These are phyloP conservation scores for Bombus balteatus DNA, from an alignment of 1,140 invertebrate genomes.

Conservation along the genomic window DNA sequence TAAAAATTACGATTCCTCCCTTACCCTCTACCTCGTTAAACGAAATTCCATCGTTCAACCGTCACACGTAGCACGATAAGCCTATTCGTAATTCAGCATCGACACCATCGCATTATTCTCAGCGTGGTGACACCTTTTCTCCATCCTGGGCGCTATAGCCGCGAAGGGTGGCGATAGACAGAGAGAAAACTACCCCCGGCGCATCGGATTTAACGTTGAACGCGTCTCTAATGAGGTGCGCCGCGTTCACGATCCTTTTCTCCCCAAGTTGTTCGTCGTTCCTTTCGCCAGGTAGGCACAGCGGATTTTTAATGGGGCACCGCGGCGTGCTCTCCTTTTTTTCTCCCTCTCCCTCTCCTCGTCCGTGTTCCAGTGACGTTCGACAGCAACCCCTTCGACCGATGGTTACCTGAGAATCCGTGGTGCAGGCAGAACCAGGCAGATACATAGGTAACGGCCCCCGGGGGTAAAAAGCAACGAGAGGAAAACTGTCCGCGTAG, in stretches of 20 bases:
- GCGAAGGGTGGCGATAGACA: neutral
- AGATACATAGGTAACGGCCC: slow-evolving; percentile 50
- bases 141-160: slow-evolving; percentile 13
- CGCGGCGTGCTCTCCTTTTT: slow-evolving; percentile 58
- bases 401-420: slow-evolving; percentile 66
- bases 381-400: slow-evolving; percentile 65
- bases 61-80: slow-evolving; percentile 15
- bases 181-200: slow-evolving; percentile 27
- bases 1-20: neutral
- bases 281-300: slow-evolving; percentile 72
- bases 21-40: neutral
- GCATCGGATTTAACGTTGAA: slow-evolving; percentile 73
- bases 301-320: slow-evolving; percentile 77
- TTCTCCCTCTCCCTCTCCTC: slow-evolving; percentile 25
- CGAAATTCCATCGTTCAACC: neutral
- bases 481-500: slow-evolving; percentile 68
- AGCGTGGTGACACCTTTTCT: slow-evolving; percentile 15
- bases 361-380: slow-evolving; percentile 18
- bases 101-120: slow-evolving; percentile 21
- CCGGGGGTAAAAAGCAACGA: slow-evolving; percentile 48
- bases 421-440: slow-evolving; percentile 33
- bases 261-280: neutral
- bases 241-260: slow-evolving; percentile 29
- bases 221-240: slow-evolving; percentile 79
- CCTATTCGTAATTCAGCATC: slow-evolving; percentile 19